These are phyloP conservation scores for Dryoscopus gambensis DNA, from an alignment of 2,113 vertebrate genomes.

Conservation along the genomic window DNA sequence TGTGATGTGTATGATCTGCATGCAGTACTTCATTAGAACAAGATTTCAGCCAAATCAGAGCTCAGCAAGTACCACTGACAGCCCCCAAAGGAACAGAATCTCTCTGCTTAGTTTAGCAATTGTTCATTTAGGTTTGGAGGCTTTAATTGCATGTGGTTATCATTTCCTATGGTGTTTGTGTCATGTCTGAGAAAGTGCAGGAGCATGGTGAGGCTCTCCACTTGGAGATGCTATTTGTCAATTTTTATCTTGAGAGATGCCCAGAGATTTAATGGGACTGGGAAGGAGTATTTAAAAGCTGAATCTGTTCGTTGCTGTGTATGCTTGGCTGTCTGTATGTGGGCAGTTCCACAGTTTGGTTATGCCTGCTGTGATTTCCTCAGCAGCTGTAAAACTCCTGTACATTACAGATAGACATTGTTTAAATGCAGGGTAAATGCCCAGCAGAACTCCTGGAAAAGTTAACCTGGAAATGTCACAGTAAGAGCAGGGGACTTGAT, in stretches of 20 bases:
- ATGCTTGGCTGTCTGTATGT: neutral
- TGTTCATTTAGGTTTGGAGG: neutral
- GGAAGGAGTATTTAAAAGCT: neutral
- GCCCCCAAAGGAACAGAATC: neutral
- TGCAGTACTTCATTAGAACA: neutral
- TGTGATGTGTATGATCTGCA: neutral
- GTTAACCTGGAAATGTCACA: neutral
- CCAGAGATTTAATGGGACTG: neutral
- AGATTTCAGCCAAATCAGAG: neutral
- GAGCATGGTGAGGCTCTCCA: neutral
- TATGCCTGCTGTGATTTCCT: neutral
- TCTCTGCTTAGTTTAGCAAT: constrained; percentile 18
- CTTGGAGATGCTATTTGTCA: constrained; percentile 54
- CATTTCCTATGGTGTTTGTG: neutral
- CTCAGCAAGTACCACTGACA: neutral
- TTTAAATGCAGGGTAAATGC: neutral
- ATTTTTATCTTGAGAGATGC: neutral
- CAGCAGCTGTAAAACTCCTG: neutral
- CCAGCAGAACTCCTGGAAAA: neutral
- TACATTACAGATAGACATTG: neutral
- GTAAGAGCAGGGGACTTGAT: neutral
- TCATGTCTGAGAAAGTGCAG: neutral
- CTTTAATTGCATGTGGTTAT: neutral
- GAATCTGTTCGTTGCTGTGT: neutral
- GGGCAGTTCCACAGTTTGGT: neutral